Percentiles rank a stretch among this genome's conserved stretches.
These are phyloP conservation scores for Tetrapedia diversipes DNA, from an alignment of 2,888 invertebrate genomes.

Conservation along the genomic window DNA sequence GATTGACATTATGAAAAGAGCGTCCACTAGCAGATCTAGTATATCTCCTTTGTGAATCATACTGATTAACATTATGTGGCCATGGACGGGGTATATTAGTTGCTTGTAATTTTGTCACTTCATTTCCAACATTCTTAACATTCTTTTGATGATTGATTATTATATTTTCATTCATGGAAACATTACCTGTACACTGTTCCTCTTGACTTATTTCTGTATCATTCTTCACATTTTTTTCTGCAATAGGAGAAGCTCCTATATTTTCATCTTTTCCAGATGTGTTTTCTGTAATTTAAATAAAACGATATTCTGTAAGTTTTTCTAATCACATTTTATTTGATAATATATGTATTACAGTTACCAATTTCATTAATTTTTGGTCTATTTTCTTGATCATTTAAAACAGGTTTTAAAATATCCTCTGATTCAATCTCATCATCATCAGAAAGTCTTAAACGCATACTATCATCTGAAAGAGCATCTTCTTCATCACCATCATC, in stretches of 20 bases:
- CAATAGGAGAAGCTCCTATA: slow-evolving; percentile 1
- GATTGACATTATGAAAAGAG: slow-evolving; percentile 29
- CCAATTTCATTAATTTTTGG: slow-evolving; percentile 31
- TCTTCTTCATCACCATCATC: slow-evolving; percentile 77
- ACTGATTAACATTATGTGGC: too few species aligned
- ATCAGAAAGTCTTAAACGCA: slow-evolving; percentile 80
- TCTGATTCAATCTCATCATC: slow-evolving; percentile 75
- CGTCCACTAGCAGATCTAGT: slow-evolving; percentile 19
- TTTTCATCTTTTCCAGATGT: slow-evolving; percentile 15
- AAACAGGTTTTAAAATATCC: slow-evolving; percentile 18
- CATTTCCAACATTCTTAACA: slow-evolving; percentile 20
- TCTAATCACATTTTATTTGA: neutral
- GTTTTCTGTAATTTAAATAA: slow-evolving; percentile 44
- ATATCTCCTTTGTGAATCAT: slow-evolving; percentile 45
- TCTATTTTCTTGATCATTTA: slow-evolving; percentile 22
- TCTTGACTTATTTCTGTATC: slow-evolving; percentile 12
- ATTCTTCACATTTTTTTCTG: slow-evolving; percentile 17
- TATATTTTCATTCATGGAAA: slow-evolving; percentile 39
- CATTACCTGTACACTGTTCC: slow-evolving; percentile 56
- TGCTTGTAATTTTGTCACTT: neutral
- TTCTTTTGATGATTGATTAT: slow-evolving; percentile 38
- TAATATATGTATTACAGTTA: slow-evolving; percentile 24
- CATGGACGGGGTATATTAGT: slow-evolving; percentile 27
- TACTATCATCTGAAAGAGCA: slow-evolving; percentile 75
- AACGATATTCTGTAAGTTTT: neutral